Conservation (phyloP, 2,888 invertebrate genomes). For the Cerceris rybyensis region DNA sequence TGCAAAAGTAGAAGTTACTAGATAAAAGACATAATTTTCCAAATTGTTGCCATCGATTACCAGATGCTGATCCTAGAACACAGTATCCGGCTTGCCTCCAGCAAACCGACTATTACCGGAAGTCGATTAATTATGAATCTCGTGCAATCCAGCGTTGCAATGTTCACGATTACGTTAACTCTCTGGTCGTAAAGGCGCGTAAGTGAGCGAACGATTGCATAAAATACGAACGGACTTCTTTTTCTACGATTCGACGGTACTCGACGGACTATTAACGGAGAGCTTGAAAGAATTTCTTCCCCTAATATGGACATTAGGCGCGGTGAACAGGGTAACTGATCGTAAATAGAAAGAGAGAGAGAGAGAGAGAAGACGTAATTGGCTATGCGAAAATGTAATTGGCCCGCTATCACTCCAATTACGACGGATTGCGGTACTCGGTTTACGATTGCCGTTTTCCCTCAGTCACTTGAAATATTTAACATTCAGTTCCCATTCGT, state of each 20-base stretch:
- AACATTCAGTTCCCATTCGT: not conserved
- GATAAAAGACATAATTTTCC: no score
- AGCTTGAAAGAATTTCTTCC: slow-evolving; percentile 65
- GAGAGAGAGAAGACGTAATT: slow-evolving; percentile 34
- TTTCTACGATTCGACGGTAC: slow-evolving; percentile 47
- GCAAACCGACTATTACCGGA: not conserved
- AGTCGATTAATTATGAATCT: slow-evolving; percentile 71
- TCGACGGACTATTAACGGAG: slow-evolving; percentile 60
- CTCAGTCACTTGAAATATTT: not conserved
- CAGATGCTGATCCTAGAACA: not conserved
- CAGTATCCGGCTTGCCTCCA: not conserved
- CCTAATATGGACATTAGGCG: slow-evolving; percentile 75
- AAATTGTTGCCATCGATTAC: no score
- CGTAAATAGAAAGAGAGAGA: not conserved
- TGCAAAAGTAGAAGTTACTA: no score
- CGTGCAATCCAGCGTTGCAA: slow-evolving; percentile 40
- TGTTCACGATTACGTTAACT: slow-evolving; percentile 62
- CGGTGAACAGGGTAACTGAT: slow-evolving; percentile 25
- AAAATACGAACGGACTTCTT: slow-evolving; percentile 61
- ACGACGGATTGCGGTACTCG: slow-evolving; percentile 75
- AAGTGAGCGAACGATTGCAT: slow-evolving; percentile 61
- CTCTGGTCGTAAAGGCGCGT: slow-evolving; percentile 21
- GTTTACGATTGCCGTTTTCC: slow-evolving; percentile 14
- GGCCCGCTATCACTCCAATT: slow-evolving; percentile 74
- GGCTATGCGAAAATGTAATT: slow-evolving; percentile 74